Base-by-base conservation (phyloP, 37 sponge, comb jelly and placozoan genomes). In the Halisarca cf. caerulea region DNA sequence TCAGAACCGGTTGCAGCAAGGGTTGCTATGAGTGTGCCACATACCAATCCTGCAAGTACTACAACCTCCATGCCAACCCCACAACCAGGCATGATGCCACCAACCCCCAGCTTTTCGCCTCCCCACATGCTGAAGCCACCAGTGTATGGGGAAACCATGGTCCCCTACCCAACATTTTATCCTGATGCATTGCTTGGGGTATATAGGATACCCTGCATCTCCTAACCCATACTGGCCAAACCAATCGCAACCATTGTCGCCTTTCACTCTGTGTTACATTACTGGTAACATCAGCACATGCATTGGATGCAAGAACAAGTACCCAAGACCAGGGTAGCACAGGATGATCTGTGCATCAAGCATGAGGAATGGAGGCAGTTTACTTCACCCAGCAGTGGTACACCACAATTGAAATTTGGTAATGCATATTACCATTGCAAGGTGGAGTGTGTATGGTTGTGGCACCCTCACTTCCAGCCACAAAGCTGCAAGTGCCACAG, bases 241-340 rank as follows among this genome's bases (percentile, higher is more conserved):
- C 80, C 57, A 54, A n/a, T 59, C 33, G 6, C 80, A 43, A 28
- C 43, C 33, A 79, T 79, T 32, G 7, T 15, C 80, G 23, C 74
- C 84, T 21, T 84, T 84, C 23, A 27, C 23, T 59, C 58, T 84
- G 7, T 38, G 33, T 34, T 84, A 61, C 59, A 84, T 84, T 54
- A 2, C 59, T 53, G 84, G 84, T 33, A 84, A 84, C 74, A 84
- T 84, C 1, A 40, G 44, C 2, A 72, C 38, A 21, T 84, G 84
- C 42, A 69, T 69, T 43, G 84, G 84, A 24, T 84, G 84, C 70
- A 41, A 44, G 33, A 71, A 54, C 18, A 84, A 71, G 84, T 84
- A 71, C 25, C 3, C 58, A 25, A 84, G 61, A 60, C 72, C 38
- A 25, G 34, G 38, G 38, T 45, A 11, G 42, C 84, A 21, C 74